Conservation (phyloP, 2,113 vertebrate species). For the Pavo muticus region DNA sequence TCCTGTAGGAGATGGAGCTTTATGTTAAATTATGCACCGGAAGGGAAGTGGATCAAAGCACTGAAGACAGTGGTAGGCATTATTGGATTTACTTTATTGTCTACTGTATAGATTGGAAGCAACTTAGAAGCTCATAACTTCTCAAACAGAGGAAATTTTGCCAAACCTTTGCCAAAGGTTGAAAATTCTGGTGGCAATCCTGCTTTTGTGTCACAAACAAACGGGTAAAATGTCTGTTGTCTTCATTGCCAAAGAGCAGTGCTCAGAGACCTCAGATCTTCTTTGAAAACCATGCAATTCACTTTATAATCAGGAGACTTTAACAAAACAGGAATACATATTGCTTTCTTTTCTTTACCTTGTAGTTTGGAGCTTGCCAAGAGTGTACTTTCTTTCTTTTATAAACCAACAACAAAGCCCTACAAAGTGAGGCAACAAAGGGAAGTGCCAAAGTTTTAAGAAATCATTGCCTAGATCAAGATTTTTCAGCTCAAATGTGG, state of each 20-base stretch:
- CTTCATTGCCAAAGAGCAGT: background rate
- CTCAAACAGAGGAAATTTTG: conserved; percentile 3
- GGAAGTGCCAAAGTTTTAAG: background rate
- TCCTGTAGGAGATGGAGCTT: background rate
- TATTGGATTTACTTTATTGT: conserved; percentile 53
- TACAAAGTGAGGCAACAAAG: background rate
- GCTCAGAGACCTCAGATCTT: background rate
- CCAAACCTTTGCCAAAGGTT: background rate
- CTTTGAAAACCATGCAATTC: background rate
- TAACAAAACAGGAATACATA: background rate
- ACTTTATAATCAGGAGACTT: background rate
- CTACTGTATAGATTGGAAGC: conserved; percentile 13
- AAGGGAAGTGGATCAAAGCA: conserved; percentile 28
- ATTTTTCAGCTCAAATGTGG: background rate
- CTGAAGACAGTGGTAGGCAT: background rate
- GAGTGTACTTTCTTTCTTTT: background rate
- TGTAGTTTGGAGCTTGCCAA: background rate
- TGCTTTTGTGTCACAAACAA: background rate
- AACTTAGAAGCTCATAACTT: background rate
- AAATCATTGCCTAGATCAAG: background rate
- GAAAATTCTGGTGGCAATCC: conserved; percentile 15
- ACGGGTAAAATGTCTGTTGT: background rate
- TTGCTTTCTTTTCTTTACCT: background rate
- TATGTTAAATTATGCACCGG: conserved; percentile 44
- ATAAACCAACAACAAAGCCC: background rate